These are phyloP conservation scores for Okamejei kenojei DNA, from an alignment of 2,797 vertebrate genomes.

Conservation along the genomic window DNA sequence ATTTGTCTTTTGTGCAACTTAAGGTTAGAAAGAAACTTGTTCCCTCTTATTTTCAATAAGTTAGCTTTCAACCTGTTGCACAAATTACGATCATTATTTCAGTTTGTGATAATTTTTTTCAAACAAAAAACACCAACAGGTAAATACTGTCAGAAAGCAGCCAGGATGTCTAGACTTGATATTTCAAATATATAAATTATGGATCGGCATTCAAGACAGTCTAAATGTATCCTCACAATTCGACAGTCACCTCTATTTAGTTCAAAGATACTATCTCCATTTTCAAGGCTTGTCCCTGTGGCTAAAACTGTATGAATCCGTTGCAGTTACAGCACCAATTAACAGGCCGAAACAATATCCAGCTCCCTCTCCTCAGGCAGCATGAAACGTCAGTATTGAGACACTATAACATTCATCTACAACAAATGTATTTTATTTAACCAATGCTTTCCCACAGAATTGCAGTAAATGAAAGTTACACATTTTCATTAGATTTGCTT, in stretches of 20 bases:
- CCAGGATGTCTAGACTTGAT: conserved; percentile 73
- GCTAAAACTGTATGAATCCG: conserved; percentile 72
- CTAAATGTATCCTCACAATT: conserved; percentile 68
- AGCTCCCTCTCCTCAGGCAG: conserved; percentile 53
- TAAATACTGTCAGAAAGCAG: conserved; percentile 70
- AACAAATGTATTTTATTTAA: conserved; percentile 4
- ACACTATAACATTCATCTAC: conserved; percentile 5
- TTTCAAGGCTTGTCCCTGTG: conserved; percentile 64
- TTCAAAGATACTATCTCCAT: conserved; percentile 75
- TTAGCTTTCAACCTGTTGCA: neutral
- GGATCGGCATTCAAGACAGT: conserved; percentile 68
- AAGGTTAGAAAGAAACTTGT: neutral
- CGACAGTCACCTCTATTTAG: conserved; percentile 58
- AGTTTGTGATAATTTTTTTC: conserved; percentile 51
- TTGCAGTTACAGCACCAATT: conserved; percentile 73
- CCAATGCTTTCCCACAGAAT: neutral
- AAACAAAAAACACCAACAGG: conserved; percentile 63
- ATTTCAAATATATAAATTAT: conserved; percentile 66
- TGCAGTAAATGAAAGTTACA: neutral
- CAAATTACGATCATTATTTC: conserved; percentile 58
- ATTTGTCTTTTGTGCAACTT: neutral
- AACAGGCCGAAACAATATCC: conserved; percentile 74
- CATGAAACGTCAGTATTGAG: conserved; percentile 34
- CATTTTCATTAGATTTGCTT: neutral
- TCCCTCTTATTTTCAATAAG: neutral